These are phyloP conservation scores for Coptodon rendalli DNA, from an alignment of 2,113 vertebrate species.

Conservation along the genomic window DNA sequence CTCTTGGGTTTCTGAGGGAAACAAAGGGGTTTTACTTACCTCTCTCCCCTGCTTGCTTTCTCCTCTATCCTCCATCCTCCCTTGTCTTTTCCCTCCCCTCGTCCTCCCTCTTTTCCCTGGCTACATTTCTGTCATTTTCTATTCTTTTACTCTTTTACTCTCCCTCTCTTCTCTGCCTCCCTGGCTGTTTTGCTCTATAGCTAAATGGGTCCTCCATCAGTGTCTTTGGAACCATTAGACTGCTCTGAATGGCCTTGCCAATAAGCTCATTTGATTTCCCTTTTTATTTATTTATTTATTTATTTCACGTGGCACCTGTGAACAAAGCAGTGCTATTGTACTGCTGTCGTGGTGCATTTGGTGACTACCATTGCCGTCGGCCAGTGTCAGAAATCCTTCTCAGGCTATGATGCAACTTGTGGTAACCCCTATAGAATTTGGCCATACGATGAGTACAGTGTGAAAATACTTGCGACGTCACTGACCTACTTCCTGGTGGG, in stretches of 20 bases:
- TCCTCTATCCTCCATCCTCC: neutral
- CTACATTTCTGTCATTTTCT: conserved; percentile 15
- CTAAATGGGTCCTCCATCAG: conserved; percentile 31
- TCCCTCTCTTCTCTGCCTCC: neutral
- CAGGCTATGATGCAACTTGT: conserved; percentile 20
- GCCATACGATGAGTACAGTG: neutral
- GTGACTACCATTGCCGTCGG: neutral
- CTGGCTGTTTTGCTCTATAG: conserved; percentile 12
- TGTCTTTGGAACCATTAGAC: conserved; percentile 27
- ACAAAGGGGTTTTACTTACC: conserved; percentile 54
- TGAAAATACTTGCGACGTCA: neutral
- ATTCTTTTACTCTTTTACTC: conserved; percentile 6
- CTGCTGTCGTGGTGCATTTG: neutral
- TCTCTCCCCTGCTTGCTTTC: conserved; percentile 4
- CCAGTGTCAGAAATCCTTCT: neutral
- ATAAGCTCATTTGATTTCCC: conserved; percentile 12
- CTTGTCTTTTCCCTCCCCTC: neutral
- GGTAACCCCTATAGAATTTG: neutral
- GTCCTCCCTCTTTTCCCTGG: conserved; percentile 9
- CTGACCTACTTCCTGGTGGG: neutral
- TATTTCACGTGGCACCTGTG: neutral
- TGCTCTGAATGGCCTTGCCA: conserved; percentile 5
- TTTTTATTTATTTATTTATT: neutral
- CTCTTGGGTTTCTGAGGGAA: conserved; percentile 49
- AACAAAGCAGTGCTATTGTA: neutral